A percentile compares a stretch with the other conserved stretches of the same genome.
Conservation (phyloP, 2,888 invertebrate genomes). For the Cheilosia soror region DNA sequence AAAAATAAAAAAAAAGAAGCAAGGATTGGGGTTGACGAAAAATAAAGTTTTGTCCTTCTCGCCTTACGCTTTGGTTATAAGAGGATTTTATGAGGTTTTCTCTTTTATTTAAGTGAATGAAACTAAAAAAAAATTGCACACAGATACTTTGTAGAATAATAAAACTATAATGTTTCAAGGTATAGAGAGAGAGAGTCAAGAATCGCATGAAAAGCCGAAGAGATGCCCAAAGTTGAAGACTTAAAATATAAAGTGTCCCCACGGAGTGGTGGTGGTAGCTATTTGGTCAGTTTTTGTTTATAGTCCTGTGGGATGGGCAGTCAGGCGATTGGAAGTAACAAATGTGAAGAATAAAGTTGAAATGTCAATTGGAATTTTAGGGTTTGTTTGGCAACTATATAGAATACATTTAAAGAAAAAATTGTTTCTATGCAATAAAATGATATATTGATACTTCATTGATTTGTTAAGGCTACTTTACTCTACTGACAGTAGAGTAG, state of each 20-base stretch:
- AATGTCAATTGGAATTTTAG: conserved; percentile 19
- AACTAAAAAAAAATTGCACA: conserved; percentile 24
- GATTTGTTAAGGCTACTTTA: no score
- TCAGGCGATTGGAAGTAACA: neutral
- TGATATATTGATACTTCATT: neutral
- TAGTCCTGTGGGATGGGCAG: neutral
- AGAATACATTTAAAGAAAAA: neutral
- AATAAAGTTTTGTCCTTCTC: conserved; percentile 73
- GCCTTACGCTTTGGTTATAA: conserved; percentile 71
- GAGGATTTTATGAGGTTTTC: conserved; percentile 76
- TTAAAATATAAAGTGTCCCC: conserved; percentile 40
- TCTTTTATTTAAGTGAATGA: conserved; percentile 46
- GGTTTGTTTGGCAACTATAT: neutral
- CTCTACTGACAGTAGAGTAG: no score
- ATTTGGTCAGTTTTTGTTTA: conserved; percentile 31
- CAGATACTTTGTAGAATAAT: conserved; percentile 48
- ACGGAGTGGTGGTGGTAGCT: conserved; percentile 17
- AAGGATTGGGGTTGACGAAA: conserved; percentile 68
- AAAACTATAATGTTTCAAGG: conserved; percentile 57
- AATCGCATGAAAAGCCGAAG: neutral
- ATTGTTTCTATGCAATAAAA: neutral
- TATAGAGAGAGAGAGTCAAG: neutral
- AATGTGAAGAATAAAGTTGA: conserved; percentile 9
- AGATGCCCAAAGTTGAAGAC: conserved; percentile 30
- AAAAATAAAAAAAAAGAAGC: conserved; percentile 39